These are phyloP conservation scores for Danio albolineatus DNA, from an alignment of 2,797 vertebrate genomes.

Conservation along the genomic window DNA sequence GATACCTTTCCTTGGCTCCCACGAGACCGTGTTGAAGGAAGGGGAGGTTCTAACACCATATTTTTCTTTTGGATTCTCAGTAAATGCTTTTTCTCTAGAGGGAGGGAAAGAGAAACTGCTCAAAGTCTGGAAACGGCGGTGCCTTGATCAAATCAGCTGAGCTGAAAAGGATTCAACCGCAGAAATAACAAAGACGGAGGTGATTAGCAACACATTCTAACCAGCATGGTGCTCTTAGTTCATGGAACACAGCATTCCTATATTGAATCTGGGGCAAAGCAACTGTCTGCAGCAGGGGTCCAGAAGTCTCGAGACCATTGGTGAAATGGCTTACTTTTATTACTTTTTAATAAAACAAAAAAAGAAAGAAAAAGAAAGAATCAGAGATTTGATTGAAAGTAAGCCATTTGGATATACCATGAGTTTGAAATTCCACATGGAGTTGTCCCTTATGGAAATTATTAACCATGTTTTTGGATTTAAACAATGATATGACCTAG, in stretches of 20 bases:
- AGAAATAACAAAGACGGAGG: constrained; percentile 51
- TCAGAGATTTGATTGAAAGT: background rate
- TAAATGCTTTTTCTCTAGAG: constrained; percentile 60
- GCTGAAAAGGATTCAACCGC: constrained; percentile 47
- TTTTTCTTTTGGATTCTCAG: constrained; percentile 67
- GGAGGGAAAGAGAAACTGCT: constrained; percentile 42
- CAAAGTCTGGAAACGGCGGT: constrained; percentile 62
- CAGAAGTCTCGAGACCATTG: constrained; percentile 27
- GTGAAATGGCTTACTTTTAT: background rate
- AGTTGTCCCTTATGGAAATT: background rate
- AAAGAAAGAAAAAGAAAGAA: too few species aligned
- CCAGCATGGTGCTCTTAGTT: constrained; percentile 45
- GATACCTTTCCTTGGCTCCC: constrained; percentile 70
- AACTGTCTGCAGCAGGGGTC: constrained; percentile 27
- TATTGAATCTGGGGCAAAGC: constrained; percentile 44
- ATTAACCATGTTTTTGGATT: too few species aligned
- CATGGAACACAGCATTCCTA: constrained; percentile 36
- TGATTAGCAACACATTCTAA: constrained; percentile 51
- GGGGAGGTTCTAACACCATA: constrained; percentile 57
- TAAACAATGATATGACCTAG: too few species aligned
- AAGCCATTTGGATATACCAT: background rate
- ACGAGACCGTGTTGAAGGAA: constrained; percentile 60
- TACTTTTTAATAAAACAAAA: background rate
- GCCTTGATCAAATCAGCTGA: constrained; percentile 59
- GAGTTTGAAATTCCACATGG: background rate